Evolutionary conservation across 64 coral and sea anemone genomes (phyloP).

Genomic region (Hydrozoanthus tunicans): DNA sequence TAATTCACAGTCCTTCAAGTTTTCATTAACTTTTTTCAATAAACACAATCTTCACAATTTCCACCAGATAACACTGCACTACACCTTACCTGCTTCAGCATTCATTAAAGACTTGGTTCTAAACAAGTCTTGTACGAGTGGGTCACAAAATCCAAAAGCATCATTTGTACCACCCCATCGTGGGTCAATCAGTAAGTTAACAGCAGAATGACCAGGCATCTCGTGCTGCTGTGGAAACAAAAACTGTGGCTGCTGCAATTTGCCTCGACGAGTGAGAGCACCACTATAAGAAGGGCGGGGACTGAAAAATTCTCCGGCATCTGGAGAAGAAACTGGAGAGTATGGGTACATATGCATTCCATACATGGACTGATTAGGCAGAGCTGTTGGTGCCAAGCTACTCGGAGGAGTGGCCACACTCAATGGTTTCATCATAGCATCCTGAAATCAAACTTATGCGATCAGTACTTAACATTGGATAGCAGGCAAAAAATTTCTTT

Average conservation of each 20-base stretch:
- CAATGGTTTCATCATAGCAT: constrained; percentile 48
- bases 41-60: too few species aligned
- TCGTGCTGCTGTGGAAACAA: constrained; percentile 48
- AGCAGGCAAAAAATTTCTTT: too few species aligned
- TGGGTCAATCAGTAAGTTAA: constrained; percentile 78
- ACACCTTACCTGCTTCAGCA: constrained; percentile 58
- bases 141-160: constrained; percentile 79
- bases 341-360: constrained; percentile 54
- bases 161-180: constrained; percentile 82
- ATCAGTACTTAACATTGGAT: too few species aligned
- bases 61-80: neutral
- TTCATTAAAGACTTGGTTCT: constrained; percentile 59
- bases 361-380: constrained; percentile 38
- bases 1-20: neutral
- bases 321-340: constrained; percentile 48
- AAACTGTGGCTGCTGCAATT: constrained; percentile 42
- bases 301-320: constrained; percentile 49
- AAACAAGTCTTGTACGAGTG: constrained; percentile 61
- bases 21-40: neutral
- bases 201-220: constrained; percentile 24
- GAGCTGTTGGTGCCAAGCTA: neutral
- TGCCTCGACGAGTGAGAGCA: constrained; percentile 15
- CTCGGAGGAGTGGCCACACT: constrained; percentile 42
- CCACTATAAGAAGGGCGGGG: constrained; percentile 48
- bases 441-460: neutral